Percentiles rank a stretch among this genome's conserved stretches.
These are phyloP conservation scores for Cercopithecus diana DNA, from an alignment of 2,797 vertebrate genomes.

Conservation along the genomic window DNA sequence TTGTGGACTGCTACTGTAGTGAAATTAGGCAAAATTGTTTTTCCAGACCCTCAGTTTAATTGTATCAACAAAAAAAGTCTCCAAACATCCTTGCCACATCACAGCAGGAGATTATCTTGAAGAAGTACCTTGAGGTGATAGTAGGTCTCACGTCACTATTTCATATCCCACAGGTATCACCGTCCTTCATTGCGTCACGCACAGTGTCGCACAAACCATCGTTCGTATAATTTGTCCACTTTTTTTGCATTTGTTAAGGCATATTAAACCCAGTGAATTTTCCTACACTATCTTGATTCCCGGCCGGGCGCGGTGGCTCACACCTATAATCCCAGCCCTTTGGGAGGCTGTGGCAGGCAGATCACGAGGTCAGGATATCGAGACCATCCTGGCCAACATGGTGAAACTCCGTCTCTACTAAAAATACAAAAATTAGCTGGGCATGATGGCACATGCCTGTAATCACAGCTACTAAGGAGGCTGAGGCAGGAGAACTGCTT, in stretches of 20 bases:
- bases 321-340: too few species aligned
- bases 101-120: neutral
- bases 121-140: neutral
- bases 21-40: neutral
- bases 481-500: too few species aligned
- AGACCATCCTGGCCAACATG: too few species aligned
- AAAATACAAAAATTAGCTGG: too few species aligned
- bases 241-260: neutral
- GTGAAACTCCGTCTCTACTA: too few species aligned
- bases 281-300: neutral
- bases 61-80: neutral
- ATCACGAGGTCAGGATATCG: too few species aligned
- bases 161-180: neutral
- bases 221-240: neutral
- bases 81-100: neutral
- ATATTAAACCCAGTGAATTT: neutral
- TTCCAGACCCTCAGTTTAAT: neutral
- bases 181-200: neutral
- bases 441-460: too few species aligned
- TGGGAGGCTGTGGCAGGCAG: too few species aligned
- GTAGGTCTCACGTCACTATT: neutral
- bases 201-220: neutral
- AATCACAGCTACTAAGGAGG: too few species aligned
- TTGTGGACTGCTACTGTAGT: neutral
- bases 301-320: rapidly evolving